A percentile compares a stretch with the other conserved stretches of the same genome.
These are phyloP conservation scores for Cepaea nemoralis DNA, from an alignment of 1,140 invertebrate genomes.

Conservation along the genomic window DNA sequence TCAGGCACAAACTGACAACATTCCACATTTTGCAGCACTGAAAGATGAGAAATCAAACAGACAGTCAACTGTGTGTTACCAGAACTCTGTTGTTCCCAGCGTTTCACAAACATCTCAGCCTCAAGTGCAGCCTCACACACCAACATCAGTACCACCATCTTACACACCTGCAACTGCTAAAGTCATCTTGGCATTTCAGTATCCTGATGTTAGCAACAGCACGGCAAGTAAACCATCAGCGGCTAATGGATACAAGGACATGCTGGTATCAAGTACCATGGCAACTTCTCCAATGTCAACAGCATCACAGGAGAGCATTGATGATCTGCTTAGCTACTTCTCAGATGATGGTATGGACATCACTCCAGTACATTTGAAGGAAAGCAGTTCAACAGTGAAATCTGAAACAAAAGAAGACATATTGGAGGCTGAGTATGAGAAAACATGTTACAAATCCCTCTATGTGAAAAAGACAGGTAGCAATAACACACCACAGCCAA, in stretches of 20 bases:
- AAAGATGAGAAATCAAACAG: slow-evolving; percentile 17
- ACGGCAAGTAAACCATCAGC: background rate
- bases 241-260: slow-evolving; percentile 4
- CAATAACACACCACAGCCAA: slow-evolving; percentile 12
- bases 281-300: background rate
- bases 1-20: background rate
- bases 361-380: slow-evolving; percentile 30
- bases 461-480: slow-evolving; percentile 5
- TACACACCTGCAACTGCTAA: background rate
- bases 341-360: slow-evolving; percentile 43
- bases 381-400: slow-evolving; percentile 43
- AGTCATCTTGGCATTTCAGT: background rate
- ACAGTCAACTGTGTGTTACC: background rate
- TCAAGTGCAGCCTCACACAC: background rate
- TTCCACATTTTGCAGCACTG: slow-evolving; percentile 16
- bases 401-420: slow-evolving; percentile 35
- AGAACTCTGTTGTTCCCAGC: background rate
- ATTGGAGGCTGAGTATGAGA: slow-evolving; percentile 41
- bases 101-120: background rate
- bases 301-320: slow-evolving; percentile 47
- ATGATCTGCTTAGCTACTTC: slow-evolving; percentile 57
- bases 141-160: background rate
- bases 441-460: background rate
- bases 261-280: background rate
- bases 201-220: background rate